A percentile compares a stretch with the other conserved stretches of the same genome.
phyloP scores from a whole-genome alignment of 2,888 invertebrate genomes.

The Calameuta filiformis region DNA sequence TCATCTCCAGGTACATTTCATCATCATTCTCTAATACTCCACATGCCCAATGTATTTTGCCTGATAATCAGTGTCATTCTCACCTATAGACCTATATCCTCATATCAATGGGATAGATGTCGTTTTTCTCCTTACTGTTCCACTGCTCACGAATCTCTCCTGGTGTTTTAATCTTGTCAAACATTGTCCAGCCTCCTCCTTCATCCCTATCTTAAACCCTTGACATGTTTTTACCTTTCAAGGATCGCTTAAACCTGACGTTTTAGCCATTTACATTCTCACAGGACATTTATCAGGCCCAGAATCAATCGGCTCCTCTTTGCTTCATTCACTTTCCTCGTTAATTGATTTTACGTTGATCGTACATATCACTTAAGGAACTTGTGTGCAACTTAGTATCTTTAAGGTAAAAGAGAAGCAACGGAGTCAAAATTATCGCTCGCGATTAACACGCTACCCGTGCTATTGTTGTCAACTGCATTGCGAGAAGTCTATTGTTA shows the following conservation, averaged over 20 bases:
- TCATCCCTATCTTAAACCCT: neutral
- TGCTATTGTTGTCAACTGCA: neutral
- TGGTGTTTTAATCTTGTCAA: neutral
- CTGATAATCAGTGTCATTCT: neutral
- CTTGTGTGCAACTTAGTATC: neutral
- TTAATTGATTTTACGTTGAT: neutral
- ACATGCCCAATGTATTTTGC: neutral
- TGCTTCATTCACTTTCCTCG: neutral
- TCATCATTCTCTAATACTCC: neutral
- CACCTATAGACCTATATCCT: neutral
- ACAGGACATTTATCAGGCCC: neutral
- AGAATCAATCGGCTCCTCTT: neutral
- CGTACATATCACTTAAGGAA: neutral
- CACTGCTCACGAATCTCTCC: neutral
- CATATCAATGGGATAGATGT: neutral
- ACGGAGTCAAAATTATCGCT: neutral
- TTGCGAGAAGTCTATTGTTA: neutral
- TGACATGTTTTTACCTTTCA: neutral
- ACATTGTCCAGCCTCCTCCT: neutral
- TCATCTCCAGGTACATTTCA: conserved; percentile 76
- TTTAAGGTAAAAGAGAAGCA: neutral
- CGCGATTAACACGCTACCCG: neutral
- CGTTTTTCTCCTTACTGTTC: neutral
- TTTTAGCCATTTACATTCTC: neutral
- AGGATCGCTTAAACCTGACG: neutral